These are phyloP conservation scores for Tangachromis dhanisi DNA, from an alignment of 2,113 vertebrate genomes.

Conservation along the genomic window DNA sequence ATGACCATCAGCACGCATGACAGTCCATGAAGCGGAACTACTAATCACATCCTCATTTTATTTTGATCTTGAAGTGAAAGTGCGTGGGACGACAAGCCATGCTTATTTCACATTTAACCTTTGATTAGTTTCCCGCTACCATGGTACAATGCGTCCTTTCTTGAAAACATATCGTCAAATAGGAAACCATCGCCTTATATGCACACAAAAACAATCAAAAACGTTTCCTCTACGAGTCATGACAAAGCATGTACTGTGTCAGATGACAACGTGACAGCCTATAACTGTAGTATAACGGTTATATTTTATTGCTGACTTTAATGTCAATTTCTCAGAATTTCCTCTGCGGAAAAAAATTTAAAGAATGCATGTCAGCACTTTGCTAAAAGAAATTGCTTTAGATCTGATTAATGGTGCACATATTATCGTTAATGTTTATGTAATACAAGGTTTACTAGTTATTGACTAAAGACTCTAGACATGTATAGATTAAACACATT, in stretches of 20 bases:
- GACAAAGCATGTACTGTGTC: background rate
- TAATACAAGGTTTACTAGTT: background rate
- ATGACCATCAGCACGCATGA: background rate
- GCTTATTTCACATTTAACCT: slow-evolving; percentile 10
- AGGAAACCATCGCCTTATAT: slow-evolving; percentile 4
- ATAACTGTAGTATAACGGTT: background rate
- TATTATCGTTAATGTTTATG: rapidly evolving
- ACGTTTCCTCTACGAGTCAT: background rate
- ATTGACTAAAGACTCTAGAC: background rate
- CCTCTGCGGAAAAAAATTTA: background rate
- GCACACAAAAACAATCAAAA: background rate
- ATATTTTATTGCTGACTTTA: background rate
- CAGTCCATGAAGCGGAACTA: background rate
- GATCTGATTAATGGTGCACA: background rate
- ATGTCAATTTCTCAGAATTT: background rate
- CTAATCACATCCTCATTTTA: slow-evolving; percentile 30
- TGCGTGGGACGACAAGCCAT: background rate
- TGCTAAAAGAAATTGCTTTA: background rate
- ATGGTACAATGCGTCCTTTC: background rate
- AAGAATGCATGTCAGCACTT: background rate
- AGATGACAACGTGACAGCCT: background rate
- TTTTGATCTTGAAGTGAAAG: slow-evolving; percentile 20
- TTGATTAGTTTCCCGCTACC: slow-evolving; percentile 12
- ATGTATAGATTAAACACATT: background rate
- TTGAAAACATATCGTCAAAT: background rate